A percentile compares a stretch with the other conserved stretches of the same genome.
These are phyloP conservation scores for Danio tinwini DNA, from an alignment of 2,797 vertebrate species.

Conservation along the genomic window DNA sequence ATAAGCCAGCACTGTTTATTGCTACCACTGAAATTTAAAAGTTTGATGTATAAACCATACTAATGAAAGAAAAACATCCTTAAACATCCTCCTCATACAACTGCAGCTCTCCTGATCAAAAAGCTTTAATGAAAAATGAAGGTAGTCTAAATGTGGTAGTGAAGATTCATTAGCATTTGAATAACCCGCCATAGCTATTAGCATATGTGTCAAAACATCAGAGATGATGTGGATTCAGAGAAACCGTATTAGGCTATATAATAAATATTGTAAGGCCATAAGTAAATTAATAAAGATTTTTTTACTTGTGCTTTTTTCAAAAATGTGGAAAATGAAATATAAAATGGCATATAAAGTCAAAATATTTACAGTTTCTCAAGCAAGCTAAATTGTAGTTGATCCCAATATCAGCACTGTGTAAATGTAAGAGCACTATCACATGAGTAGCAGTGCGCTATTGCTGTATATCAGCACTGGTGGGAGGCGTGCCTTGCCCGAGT, in stretches of 20 bases:
- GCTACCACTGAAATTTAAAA: not conserved
- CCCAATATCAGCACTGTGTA: not conserved
- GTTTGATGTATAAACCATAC: not conserved
- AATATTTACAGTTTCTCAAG: not conserved
- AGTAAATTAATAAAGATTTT: too few species aligned
- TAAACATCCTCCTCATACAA: too few species aligned
- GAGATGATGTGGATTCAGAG: slow-evolving; percentile 34
- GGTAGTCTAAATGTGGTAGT: not conserved
- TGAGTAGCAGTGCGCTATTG: too few species aligned
- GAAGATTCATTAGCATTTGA: slow-evolving; percentile 9
- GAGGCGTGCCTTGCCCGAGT: too few species aligned
- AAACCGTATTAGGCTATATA: slow-evolving; percentile 25
- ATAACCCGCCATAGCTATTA: slow-evolving; percentile 6
- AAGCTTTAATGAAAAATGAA: not conserved
- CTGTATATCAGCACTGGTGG: too few species aligned
- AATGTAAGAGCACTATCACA: too few species aligned
- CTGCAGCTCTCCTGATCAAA: not conserved
- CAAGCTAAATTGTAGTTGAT: not conserved
- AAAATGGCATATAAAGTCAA: not conserved
- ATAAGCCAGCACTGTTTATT: not conserved
- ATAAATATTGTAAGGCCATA: not conserved
- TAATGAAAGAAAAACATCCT: not conserved
- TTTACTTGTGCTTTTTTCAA: too few species aligned
- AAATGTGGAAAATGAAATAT: not conserved
- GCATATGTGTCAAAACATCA: slow-evolving; percentile 49